phyloP scores from a whole-genome alignment of 2,797 vertebrate genomes.

The Spheniscus humboldti region DNA sequence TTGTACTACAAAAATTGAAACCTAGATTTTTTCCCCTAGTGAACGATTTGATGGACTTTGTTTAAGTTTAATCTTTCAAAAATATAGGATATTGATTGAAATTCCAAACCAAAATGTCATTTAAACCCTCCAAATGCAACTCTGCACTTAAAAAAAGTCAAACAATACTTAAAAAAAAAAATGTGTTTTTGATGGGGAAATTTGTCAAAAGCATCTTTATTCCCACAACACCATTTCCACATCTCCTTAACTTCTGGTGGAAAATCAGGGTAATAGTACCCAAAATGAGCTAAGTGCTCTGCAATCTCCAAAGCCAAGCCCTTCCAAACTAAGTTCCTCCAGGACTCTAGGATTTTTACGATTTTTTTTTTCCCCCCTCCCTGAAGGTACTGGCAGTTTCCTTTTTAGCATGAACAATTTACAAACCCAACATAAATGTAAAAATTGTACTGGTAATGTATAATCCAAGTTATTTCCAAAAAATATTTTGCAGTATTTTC shows the following conservation, averaged over 20 bases:
- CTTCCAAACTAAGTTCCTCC: neutral
- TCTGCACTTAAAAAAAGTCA: neutral
- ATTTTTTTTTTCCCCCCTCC: fast-evolving
- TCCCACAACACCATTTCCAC: neutral
- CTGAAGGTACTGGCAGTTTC: neutral
- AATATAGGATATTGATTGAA: neutral
- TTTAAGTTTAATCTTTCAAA: neutral
- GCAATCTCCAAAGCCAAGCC: neutral
- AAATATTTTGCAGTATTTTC: neutral
- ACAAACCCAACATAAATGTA: neutral
- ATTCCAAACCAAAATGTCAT: neutral
- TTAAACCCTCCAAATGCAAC: neutral
- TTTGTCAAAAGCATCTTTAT: neutral
- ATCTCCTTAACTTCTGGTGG: neutral
- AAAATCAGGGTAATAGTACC: neutral
- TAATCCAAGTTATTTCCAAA: neutral
- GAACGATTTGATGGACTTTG: neutral
- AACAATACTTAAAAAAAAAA: neutral
- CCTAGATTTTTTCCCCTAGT: neutral
- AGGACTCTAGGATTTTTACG: neutral
- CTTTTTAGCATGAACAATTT: neutral
- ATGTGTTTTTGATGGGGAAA: neutral
- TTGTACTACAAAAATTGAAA: neutral
- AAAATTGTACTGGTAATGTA: neutral
- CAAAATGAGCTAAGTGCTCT: neutral